Conservation (phyloP, 2,888 invertebrate genomes). For the Lingula anatina region DNA sequence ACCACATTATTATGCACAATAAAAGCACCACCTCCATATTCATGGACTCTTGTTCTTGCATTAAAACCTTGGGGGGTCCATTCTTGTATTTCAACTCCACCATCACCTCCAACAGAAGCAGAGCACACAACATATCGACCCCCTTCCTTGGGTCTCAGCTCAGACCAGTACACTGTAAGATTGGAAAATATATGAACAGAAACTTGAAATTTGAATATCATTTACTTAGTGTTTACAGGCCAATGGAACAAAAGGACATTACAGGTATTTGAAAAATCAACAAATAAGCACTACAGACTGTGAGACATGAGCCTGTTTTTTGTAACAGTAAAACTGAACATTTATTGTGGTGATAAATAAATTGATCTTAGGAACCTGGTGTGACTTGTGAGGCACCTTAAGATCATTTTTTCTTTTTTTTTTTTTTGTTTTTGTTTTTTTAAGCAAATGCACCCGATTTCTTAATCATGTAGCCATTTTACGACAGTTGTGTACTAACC, state of each 20-base stretch:
- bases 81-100: slow-evolving; percentile 12
- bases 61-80: slow-evolving; percentile 42
- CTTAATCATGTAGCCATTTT: no score
- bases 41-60: slow-evolving; percentile 49
- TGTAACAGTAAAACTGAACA: not conserved
- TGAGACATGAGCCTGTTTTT: not conserved
- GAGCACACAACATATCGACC: slow-evolving; percentile 44
- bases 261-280: not conserved
- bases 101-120: slow-evolving; percentile 13
- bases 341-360: no score
- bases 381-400: no score
- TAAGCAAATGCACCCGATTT: no score
- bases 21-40: slow-evolving; percentile 53
- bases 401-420: no score
- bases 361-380: no score
- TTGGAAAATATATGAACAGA: no score
- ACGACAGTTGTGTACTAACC: no score
- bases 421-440: no score
- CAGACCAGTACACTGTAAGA: slow-evolving; percentile 45
- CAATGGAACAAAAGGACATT: no score
- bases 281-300: not conserved
- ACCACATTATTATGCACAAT: slow-evolving; percentile 33
- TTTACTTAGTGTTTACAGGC: no score
- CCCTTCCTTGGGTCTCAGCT: slow-evolving; percentile 35
- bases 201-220: no score